phyloP scores from a whole-genome alignment of 2,888 invertebrate species.

The Luperina testacea region DNA sequence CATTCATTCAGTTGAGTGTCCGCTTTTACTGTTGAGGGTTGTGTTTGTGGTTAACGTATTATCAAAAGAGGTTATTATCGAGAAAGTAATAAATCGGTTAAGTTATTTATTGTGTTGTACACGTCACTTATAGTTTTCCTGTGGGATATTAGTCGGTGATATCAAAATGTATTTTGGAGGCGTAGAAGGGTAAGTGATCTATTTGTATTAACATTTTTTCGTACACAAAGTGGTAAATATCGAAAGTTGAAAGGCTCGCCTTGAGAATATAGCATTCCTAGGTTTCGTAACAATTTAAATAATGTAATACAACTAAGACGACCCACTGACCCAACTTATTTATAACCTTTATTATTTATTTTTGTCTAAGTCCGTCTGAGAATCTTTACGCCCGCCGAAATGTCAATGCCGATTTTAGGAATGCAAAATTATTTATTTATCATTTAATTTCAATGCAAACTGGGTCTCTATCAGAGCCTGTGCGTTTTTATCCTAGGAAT shows the following conservation, averaged over 20 bases:
- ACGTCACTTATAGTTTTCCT: constrained; percentile 31
- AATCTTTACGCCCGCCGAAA: constrained; percentile 57
- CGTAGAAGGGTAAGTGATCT: constrained; percentile 83
- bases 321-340: too few species aligned
- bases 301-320: constrained; percentile 28
- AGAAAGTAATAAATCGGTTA: constrained; percentile 64
- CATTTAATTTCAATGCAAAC: constrained; percentile 53
- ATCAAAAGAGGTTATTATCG: constrained; percentile 50
- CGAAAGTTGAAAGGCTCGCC: constrained; percentile 86
- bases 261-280: constrained; percentile 78
- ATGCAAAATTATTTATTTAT: constrained; percentile 44
- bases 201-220: constrained; percentile 43
- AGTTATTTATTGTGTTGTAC: constrained; percentile 59
- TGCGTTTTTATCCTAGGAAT: neutral
- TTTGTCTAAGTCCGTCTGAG: constrained; percentile 34
- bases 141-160: constrained; percentile 50
- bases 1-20: constrained; percentile 70
- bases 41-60: constrained; percentile 27
- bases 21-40: constrained; percentile 70
- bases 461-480: constrained; percentile 8
- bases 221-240: constrained; percentile 55
- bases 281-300: constrained; percentile 67
- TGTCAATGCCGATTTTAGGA: constrained; percentile 70
- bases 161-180: constrained; percentile 82
- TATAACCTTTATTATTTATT: constrained; percentile 17